Evolutionary conservation across 2,888 invertebrate genomes (phyloP).

Genomic region (Acleris cristana): DNA sequence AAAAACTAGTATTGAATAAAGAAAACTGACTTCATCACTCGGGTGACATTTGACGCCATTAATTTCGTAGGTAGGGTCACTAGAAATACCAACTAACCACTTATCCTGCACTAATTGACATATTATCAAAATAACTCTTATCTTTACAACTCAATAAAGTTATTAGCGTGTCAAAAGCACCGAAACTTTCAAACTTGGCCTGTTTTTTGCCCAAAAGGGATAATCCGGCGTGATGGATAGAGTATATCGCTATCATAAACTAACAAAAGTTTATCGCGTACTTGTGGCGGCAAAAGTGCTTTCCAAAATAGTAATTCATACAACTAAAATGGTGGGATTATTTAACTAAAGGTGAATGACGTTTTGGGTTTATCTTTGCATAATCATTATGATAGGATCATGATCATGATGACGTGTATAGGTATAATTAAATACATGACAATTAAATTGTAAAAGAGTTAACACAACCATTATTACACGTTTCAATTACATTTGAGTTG

Average conservation of each 20-base stretch:
- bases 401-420: too few relatives aligned
- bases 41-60: background rate
- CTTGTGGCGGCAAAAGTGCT: conserved; percentile 40
- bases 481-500: too few relatives aligned
- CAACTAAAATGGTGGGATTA: background rate
- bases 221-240: conserved; percentile 61
- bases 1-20: background rate
- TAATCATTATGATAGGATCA: too few relatives aligned
- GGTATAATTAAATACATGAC: too few relatives aligned
- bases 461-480: too few relatives aligned
- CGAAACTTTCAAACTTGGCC: conserved; percentile 31
- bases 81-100: background rate
- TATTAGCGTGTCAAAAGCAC: conserved; percentile 24
- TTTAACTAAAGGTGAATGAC: too few relatives aligned
- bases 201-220: conserved; percentile 36
- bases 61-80: background rate
- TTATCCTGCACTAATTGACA: conserved; percentile 14
- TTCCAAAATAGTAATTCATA: background rate
- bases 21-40: background rate
- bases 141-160: conserved; percentile 23
- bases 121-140: conserved; percentile 13
- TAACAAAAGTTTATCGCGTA: conserved; percentile 56
- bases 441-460: too few relatives aligned
- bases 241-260: conserved; percentile 60
- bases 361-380: too few relatives aligned